Percentiles rank a stretch among this genome's conserved stretches.
Evolutionary conservation across 2,797 vertebrate species (phyloP).

Genomic region (Eulemur rubriventer): DNA sequence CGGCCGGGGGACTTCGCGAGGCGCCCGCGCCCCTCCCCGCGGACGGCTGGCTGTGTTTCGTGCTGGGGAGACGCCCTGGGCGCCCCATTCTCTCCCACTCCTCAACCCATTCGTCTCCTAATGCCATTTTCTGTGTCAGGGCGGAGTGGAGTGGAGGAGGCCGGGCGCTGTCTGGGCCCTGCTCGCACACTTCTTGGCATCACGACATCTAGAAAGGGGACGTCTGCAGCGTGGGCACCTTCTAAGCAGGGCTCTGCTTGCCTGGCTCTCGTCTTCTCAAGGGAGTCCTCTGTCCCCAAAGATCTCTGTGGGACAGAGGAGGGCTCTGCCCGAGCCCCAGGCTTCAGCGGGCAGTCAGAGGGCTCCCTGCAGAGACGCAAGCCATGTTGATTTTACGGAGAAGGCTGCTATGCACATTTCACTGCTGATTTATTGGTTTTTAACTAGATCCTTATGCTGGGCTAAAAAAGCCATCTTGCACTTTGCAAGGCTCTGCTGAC

Average conservation of each 20-base stretch:
- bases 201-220: neutral
- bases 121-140: constrained; percentile 83
- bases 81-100: neutral
- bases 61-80: constrained; percentile 49
- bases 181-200: neutral
- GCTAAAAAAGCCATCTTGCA: constrained; percentile 79
- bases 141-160: neutral
- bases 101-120: constrained; percentile 72
- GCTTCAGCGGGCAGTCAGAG: constrained; percentile 86
- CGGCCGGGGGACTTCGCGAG: neutral
- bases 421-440: constrained; percentile 92
- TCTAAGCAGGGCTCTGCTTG: neutral
- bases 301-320: constrained; percentile 44
- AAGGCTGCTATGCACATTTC: constrained; percentile 91
- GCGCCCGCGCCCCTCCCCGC: constrained; percentile 44
- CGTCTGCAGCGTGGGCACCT: neutral
- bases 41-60: constrained; percentile 77
- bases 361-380: constrained; percentile 88
- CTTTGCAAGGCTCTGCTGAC: constrained; percentile 76
- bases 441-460: constrained; percentile 91
- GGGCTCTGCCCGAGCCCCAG: constrained; percentile 80
- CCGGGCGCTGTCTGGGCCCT: neutral
- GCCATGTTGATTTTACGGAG: constrained; percentile 91
- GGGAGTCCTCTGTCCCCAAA: constrained; percentile 12
- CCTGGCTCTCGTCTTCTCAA: constrained; percentile 73